Conservation (phyloP, 2,797 vertebrate genomes). For the Avahi laniger region DNA sequence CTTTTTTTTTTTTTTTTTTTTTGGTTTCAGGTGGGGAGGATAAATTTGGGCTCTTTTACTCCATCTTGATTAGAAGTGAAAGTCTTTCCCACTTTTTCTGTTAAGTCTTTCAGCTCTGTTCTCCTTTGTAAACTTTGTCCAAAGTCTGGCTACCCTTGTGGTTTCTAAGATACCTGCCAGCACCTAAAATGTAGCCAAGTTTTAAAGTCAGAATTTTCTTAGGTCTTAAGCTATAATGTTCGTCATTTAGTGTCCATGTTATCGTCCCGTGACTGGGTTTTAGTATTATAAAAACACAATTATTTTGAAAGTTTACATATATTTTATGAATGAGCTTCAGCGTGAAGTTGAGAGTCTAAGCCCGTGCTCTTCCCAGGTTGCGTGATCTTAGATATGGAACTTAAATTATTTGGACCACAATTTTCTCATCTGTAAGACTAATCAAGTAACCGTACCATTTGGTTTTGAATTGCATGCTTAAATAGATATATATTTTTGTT, state of each 20-base stretch:
- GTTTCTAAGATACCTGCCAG: neutral
- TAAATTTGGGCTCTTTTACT: neutral
- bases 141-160: neutral
- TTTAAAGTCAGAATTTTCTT: conserved; percentile 32
- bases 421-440: neutral
- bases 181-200: neutral
- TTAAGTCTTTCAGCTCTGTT: neutral
- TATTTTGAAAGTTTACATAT: neutral
- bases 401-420: neutral
- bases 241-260: neutral
- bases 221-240: neutral
- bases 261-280: neutral
- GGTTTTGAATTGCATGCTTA: neutral
- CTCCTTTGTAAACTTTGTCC: neutral
- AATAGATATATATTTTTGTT: neutral
- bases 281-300: neutral
- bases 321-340: neutral
- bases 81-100: neutral
- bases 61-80: neutral
- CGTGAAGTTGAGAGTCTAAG: neutral
- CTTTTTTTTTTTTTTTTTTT: no score
- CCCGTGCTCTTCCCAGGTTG: neutral
- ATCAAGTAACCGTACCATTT: neutral
- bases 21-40: neutral
- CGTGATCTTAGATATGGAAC: neutral